Conservation (phyloP, 2,113 vertebrate genomes). For the Syrrhaptes paradoxus region DNA sequence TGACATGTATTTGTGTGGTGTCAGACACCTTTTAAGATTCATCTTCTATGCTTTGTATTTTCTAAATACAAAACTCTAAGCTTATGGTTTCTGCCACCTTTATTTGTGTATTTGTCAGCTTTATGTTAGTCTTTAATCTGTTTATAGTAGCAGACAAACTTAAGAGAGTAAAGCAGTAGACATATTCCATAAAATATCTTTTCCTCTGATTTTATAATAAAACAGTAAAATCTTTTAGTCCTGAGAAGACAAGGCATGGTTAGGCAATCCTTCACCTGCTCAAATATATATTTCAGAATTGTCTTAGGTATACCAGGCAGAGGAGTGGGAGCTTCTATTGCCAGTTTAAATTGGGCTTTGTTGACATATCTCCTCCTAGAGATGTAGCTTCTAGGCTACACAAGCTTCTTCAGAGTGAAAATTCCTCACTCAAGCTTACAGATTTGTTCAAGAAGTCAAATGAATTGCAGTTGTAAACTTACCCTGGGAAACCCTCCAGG, state of each 20-base stretch:
- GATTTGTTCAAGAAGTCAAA: not conserved
- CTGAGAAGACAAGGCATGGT: not conserved
- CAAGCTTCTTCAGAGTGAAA: not conserved
- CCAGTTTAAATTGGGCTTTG: not conserved
- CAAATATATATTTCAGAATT: not conserved
- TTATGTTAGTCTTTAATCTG: not conserved
- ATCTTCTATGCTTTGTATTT: not conserved
- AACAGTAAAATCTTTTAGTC: not conserved
- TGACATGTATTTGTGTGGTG: not conserved
- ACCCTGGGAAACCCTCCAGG: not conserved
- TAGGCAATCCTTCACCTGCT: not conserved
- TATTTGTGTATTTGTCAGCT: not conserved
- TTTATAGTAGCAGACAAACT: not conserved
- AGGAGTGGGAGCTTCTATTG: not conserved
- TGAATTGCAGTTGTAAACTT: not conserved
- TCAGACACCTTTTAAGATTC: not conserved
- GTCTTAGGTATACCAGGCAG: not conserved
- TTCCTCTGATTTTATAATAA: not conserved
- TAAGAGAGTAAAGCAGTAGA: not conserved
- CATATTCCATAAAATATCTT: not conserved
- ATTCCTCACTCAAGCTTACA: not conserved
- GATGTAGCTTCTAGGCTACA: no score
- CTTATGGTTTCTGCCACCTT: not conserved
- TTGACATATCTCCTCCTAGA: not conserved
- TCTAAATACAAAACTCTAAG: not conserved